Conservation (phyloP, 2,888 invertebrate species). For the Theristus sp. region DNA sequence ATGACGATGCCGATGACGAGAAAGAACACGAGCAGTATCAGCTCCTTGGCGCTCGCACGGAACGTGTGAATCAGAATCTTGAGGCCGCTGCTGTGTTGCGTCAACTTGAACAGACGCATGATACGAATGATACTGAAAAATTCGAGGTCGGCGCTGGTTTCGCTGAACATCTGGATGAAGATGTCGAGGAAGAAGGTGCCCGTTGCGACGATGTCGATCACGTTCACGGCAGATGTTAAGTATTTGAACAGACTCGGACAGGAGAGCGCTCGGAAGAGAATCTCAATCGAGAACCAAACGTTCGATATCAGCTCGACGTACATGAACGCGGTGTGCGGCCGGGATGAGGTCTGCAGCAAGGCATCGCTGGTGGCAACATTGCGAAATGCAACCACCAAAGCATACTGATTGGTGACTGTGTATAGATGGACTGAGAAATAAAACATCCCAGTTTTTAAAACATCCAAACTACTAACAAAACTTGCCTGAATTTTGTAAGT, state of each 20-base stretch:
- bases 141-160: conserved; percentile 45
- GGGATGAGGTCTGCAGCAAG: not conserved
- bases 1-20: conserved; percentile 82
- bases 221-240: conserved; percentile 64
- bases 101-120: conserved; percentile 73
- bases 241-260: conserved; percentile 64
- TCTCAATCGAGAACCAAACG: conserved; percentile 88
- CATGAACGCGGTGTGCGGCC: not conserved
- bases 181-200: conserved; percentile 48
- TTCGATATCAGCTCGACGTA: conserved; percentile 57
- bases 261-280: conserved; percentile 54
- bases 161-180: conserved; percentile 25
- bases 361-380: too few species aligned
- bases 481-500: too few species aligned
- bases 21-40: conserved; percentile 78
- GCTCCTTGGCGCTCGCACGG: conserved; percentile 66
- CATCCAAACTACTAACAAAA: too few species aligned
- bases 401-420: too few species aligned
- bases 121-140: conserved; percentile 87
- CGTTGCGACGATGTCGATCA: conserved; percentile 81
- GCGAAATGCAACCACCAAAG: too few species aligned
- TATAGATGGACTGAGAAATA: too few species aligned
- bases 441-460: too few species aligned
- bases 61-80: conserved; percentile 91
- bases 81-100: conserved; percentile 79